Evolutionary conservation across 2,888 invertebrate species (phyloP), one percentile per base, ranked within the genome.

Genomic region (Hyposoter didymator): DNA sequence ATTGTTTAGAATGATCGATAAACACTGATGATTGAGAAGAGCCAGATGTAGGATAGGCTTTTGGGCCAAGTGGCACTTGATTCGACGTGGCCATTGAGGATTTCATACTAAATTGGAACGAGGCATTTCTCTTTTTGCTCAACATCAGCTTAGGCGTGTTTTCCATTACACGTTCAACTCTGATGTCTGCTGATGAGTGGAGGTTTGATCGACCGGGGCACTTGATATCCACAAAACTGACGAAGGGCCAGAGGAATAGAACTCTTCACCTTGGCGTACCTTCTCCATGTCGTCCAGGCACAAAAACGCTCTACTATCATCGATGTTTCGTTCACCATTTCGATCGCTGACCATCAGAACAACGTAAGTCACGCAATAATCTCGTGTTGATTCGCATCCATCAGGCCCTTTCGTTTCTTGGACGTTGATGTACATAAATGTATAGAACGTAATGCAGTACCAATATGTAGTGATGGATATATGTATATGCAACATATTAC

Each of bases 1-100:
- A 81, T 86, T 84, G 83, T 81, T 84, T 86, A 85, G 86, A 86
- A 87, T 91, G 91, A 92, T 92, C 91, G 90, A 92, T 93, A 92
- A 93, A 93, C 92, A 92, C 90, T 90, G 91, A 92, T 90, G 91
- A 92, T 93, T 93, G 92, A 90, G 89, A 90, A 90, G 35, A 90
- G 91, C 92, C 93, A 93, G 93, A 93, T 93, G 93, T 90, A 90
- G 89, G 80, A 74, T 74, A 55, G 73, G 39, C 78, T 76, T 70
- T 66, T 47, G 45, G n/a, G 17, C 73, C 88, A 84, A 80, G 88
- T 83, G 90, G 84, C 89, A 90, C 93, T 93, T 93, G 93, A 93
- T 93, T 93, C 90, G 89, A 87, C 82, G 67, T 82, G 80, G 67
- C 67, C 87, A 88, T 90, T 87, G 88, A 89, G 89, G 89, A 90